These are phyloP conservation scores for Macaca nemestrina DNA, from an alignment of 2,113 vertebrate genomes.

Conservation along the genomic window DNA sequence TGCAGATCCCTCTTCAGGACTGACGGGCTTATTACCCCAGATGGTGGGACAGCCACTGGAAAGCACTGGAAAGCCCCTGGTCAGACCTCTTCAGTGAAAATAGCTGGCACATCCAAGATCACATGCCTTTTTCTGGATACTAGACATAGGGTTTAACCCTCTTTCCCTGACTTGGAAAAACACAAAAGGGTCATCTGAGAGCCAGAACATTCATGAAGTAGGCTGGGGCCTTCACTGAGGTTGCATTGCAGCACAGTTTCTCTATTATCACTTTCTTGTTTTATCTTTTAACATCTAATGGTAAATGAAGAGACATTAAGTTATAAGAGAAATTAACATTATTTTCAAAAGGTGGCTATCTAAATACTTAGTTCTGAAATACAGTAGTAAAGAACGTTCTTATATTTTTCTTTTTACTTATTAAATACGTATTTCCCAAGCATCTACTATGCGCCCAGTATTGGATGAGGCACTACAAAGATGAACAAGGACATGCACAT, in stretches of 20 bases:
- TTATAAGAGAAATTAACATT: not conserved
- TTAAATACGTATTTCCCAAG: not conserved
- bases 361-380: not conserved
- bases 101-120: not conserved
- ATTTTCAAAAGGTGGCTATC: not conserved
- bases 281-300: not conserved
- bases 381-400: not conserved
- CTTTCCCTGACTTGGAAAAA: not conserved
- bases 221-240: not conserved
- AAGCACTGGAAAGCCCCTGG: not conserved
- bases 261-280: not conserved
- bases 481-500: not conserved
- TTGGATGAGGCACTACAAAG: not conserved
- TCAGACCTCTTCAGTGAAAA: not conserved
- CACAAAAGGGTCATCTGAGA: not conserved
- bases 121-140: not conserved
- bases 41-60: not conserved
- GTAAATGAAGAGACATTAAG: not conserved
- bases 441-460: not conserved
- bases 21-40: not conserved
- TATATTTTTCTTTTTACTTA: not conserved
- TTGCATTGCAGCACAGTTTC: too few relatives aligned
- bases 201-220: not conserved
- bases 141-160: not conserved
- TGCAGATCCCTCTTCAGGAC: not conserved